Evolutionary conservation across 2,888 invertebrate species (phyloP).

Genomic region (Tuberolachnus salignus): DNA sequence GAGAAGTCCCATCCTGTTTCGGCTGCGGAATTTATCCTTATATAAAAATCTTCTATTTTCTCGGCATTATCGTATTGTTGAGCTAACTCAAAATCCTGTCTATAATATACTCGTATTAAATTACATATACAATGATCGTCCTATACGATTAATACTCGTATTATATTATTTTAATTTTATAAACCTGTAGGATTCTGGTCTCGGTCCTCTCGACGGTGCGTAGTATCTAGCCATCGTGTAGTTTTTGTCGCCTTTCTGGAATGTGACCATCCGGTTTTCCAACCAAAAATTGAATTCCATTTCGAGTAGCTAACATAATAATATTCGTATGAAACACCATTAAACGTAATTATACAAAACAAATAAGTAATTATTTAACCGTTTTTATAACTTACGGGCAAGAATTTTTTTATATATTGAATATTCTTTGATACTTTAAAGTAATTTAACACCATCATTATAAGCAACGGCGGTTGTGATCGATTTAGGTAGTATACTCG

Average conservation of each 20-base stretch:
- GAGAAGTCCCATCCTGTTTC: slow-evolving; percentile 90
- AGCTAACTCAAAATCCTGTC: slow-evolving; percentile 47
- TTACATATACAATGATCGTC: background rate
- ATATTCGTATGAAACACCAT: too few species aligned
- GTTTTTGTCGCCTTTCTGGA: slow-evolving; percentile 63
- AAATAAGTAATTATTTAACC: too few species aligned
- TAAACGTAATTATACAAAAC: too few species aligned
- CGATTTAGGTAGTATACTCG: slow-evolving; percentile 77
- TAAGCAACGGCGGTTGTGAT: slow-evolving; percentile 74
- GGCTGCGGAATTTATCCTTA: slow-evolving; percentile 73
- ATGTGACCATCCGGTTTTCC: slow-evolving; percentile 65
- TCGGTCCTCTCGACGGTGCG: slow-evolving; percentile 69
- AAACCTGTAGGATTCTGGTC: slow-evolving; percentile 73
- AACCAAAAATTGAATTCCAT: slow-evolving; percentile 73
- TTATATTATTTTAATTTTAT: background rate
- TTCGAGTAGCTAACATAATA: slow-evolving; percentile 64
- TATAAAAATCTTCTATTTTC: slow-evolving; percentile 69
- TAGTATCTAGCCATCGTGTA: slow-evolving; percentile 70
- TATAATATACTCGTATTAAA: background rate
- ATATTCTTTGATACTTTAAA: too few species aligned
- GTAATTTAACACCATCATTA: slow-evolving; percentile 73
- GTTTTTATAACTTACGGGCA: too few species aligned
- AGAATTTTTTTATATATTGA: background rate
- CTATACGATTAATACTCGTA: background rate
- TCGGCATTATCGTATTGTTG: slow-evolving; percentile 62